Conservation (phyloP, 2,888 invertebrate species). For the Caprella mutica region DNA sequence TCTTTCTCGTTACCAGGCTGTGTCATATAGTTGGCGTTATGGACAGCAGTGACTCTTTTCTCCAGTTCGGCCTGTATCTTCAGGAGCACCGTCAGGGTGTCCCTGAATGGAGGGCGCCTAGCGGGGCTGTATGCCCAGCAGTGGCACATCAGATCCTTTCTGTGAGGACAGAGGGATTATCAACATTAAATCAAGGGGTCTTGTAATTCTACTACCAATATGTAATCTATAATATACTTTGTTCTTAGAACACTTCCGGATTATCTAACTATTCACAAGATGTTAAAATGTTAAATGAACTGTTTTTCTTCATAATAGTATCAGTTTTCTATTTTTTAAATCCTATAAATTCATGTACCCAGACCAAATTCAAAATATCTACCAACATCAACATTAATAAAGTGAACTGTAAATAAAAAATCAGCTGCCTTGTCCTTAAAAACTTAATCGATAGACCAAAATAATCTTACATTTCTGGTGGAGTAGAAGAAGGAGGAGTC, state of each 20-base stretch:
- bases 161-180: no score
- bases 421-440: not conserved
- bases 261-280: no score
- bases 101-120: constrained; percentile 73
- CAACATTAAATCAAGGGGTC: no score
- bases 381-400: no score
- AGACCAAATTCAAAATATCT: no score
- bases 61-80: constrained; percentile 38
- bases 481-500: constrained; percentile 67
- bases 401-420: not conserved
- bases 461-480: constrained; percentile 49
- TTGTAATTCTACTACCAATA: no score
- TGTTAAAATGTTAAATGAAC: no score
- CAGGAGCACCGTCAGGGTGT: constrained; percentile 57
- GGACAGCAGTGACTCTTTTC: constrained; percentile 41
- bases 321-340: constrained; percentile 15
- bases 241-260: no score
- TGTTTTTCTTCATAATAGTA: no score
- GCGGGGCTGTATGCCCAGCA: constrained; percentile 81
- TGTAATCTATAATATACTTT: no score
- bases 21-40: constrained; percentile 45
- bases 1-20: constrained; percentile 26
- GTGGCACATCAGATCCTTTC: constrained; percentile 69
- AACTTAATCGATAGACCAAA: not conserved
- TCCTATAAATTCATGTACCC: no score